Evolutionary conservation across 2,113 vertebrate species (phyloP).

Genomic region (Tragelaphus scriptus): DNA sequence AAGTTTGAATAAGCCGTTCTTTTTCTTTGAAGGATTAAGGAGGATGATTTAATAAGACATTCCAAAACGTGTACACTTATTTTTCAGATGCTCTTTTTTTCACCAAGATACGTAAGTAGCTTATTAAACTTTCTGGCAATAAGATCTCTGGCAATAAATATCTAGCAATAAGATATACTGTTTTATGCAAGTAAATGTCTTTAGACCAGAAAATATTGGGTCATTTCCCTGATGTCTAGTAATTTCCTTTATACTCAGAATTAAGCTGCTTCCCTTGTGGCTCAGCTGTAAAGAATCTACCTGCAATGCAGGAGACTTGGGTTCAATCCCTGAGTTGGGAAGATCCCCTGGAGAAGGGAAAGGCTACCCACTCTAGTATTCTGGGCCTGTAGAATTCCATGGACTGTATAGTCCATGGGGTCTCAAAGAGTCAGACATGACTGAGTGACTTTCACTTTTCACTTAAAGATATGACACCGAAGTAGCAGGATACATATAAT

Average conservation of each 20-base stretch:
- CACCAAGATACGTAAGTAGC: not conserved
- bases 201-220: not conserved
- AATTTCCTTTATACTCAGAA: slow-evolving; percentile 1
- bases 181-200: not conserved
- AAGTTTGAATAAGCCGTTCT: not conserved
- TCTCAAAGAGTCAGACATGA: not conserved
- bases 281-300: not conserved
- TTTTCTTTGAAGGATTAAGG: not conserved
- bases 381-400: not conserved
- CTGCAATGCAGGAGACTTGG: not conserved
- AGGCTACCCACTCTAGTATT: not conserved
- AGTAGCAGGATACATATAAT: not conserved
- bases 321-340: not conserved
- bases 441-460: not conserved
- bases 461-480: not conserved
- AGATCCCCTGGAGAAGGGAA: not conserved
- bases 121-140: slow-evolving; percentile 14
- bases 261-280: not conserved
- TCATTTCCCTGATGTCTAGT: not conserved
- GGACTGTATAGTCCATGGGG: not conserved
- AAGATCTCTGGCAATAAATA: not conserved
- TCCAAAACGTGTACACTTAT: not conserved
- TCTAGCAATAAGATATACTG: not conserved
- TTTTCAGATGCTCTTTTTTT: not conserved
- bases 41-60: slow-evolving; percentile 29